Percentiles rank a stretch among this genome's conserved stretches.
Conservation (phyloP, 2,888 invertebrate species). For the Epirrhoe alternata region DNA sequence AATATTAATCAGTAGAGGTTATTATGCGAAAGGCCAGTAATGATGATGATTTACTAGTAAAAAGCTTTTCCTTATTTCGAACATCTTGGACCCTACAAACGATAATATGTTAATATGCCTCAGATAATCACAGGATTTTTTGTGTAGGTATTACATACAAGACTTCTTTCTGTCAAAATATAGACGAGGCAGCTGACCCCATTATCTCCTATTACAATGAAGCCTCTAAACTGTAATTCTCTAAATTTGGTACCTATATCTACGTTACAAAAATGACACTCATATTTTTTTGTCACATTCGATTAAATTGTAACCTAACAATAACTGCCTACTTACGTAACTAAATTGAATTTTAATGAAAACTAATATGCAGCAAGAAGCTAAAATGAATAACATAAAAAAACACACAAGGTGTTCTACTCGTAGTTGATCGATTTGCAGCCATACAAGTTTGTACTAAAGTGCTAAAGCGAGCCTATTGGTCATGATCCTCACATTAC, state of each 20-base stretch:
- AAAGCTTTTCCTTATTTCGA: too few relatives aligned
- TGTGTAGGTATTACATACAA: too few relatives aligned
- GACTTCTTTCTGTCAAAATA: not conserved
- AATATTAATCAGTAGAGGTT: too few relatives aligned
- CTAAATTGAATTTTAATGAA: not conserved
- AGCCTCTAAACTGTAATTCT: slow-evolving; percentile 16
- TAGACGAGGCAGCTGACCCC: not conserved
- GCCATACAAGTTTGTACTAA: not conserved
- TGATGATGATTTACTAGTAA: too few relatives aligned
- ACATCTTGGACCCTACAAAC: too few relatives aligned
- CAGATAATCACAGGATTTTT: too few relatives aligned
- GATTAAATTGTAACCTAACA: not conserved
- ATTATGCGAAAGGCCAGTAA: too few relatives aligned
- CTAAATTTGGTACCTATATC: slow-evolving; percentile 10
- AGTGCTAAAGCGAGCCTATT: not conserved
- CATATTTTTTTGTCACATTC: not conserved
- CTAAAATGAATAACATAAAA: not conserved
- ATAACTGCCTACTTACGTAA: not conserved
- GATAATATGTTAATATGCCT: too few relatives aligned
- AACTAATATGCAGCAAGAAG: not conserved
- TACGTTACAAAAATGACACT: not conserved
- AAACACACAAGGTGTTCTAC: not conserved
- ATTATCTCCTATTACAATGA: slow-evolving; percentile 1
- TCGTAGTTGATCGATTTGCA: not conserved
- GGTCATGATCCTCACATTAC: not conserved